These are phyloP conservation scores for Yponomeuta sedellus DNA, from an alignment of 2,888 invertebrate species.

Conservation along the genomic window DNA sequence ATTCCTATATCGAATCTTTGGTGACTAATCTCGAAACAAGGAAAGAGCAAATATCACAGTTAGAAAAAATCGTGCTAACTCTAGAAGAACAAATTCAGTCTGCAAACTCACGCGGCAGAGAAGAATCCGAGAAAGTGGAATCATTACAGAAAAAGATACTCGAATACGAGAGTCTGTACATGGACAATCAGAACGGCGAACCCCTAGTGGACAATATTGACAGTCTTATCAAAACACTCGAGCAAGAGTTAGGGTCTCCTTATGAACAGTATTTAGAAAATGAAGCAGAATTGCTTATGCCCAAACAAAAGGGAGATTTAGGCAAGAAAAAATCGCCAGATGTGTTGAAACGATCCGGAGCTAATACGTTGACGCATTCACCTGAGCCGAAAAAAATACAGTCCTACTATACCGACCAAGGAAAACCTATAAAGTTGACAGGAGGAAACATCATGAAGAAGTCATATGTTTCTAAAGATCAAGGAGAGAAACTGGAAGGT, in stretches of 20 bases:
- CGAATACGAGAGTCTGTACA: conserved; percentile 41
- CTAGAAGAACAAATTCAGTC: conserved; percentile 54
- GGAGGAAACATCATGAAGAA: background rate
- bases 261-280: conserved; percentile 25
- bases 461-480: background rate
- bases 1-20: conserved; percentile 51
- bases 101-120: conserved; percentile 32
- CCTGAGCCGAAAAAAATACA: background rate
- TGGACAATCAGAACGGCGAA: conserved; percentile 33
- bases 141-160: conserved; percentile 43
- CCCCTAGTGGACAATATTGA: conserved; percentile 49
- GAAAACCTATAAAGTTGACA: background rate
- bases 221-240: conserved; percentile 56
- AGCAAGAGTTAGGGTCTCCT: conserved; percentile 48
- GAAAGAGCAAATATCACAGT: conserved; percentile 35
- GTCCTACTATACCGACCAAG: background rate
- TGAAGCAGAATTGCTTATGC: conserved; percentile 15
- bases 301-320: conserved; percentile 22
- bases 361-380: background rate
- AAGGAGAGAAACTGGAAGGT: background rate
- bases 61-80: conserved; percentile 59
- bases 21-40: conserved; percentile 39
- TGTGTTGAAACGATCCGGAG: conserved; percentile 21
- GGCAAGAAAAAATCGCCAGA: conserved; percentile 28
- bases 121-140: conserved; percentile 44